Evolutionary conservation across 2,797 vertebrate species (phyloP).

Genomic region (Pelobates cultripes): DNA sequence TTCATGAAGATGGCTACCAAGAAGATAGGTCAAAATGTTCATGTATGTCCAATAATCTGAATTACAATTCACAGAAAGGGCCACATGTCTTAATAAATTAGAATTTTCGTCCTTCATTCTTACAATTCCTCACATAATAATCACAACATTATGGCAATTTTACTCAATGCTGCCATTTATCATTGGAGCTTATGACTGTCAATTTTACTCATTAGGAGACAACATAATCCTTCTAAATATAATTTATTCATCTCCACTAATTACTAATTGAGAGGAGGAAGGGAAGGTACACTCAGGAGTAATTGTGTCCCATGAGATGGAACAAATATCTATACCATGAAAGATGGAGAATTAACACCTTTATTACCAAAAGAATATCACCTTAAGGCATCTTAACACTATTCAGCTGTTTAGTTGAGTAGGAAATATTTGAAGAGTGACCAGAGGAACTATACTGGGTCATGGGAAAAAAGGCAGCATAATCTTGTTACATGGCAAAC

Average conservation of each 20-base stretch:
- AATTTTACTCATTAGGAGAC: constrained; percentile 49
- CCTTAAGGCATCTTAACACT: neutral
- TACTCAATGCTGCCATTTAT: constrained; percentile 44
- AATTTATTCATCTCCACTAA: constrained; percentile 54
- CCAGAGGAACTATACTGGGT: neutral
- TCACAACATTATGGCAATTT: neutral
- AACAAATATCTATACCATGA: neutral
- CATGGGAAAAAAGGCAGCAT: neutral
- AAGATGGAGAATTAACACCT: constrained; percentile 29
- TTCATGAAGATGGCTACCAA: too few species aligned
- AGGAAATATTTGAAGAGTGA: neutral
- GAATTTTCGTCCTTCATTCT: neutral
- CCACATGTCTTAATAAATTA: neutral
- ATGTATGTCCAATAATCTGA: neutral
- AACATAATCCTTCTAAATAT: constrained; percentile 55
- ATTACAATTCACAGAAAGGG: neutral
- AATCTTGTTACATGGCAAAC: neutral
- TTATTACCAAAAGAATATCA: constrained; percentile 23
- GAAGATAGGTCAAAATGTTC: too few species aligned
- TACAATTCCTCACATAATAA: neutral
- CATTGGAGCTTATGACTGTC: constrained; percentile 44
- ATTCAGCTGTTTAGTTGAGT: neutral
- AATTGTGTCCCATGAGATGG: constrained; percentile 21
- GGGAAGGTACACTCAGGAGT: constrained; percentile 18
- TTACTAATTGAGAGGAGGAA: constrained; percentile 51